Percentiles rank a stretch among this genome's conserved stretches.
Conservation (phyloP, 2,113 vertebrate species). For the Gobiocypris rarus region DNA sequence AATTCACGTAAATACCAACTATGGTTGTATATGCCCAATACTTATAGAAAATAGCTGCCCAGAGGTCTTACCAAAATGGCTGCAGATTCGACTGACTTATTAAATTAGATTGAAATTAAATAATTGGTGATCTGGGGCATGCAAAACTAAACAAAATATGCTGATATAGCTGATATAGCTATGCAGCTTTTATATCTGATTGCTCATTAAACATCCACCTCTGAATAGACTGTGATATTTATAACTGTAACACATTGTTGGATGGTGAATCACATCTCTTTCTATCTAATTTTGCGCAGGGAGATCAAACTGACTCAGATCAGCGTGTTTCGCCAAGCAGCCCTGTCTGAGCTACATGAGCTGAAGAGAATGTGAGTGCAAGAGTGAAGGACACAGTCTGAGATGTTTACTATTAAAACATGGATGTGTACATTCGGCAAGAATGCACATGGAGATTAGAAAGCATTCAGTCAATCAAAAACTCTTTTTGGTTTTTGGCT, state of each 20-base stretch:
- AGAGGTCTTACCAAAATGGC: neutral
- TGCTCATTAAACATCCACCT: neutral
- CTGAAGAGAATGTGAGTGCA: slow-evolving; percentile 72
- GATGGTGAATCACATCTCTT: slow-evolving; percentile 30
- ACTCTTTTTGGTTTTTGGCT: neutral
- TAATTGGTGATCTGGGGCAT: neutral
- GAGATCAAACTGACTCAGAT: slow-evolving; percentile 65
- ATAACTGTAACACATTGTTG: slow-evolving; percentile 11
- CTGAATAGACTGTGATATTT: neutral
- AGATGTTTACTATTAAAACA: slow-evolving; percentile 22
- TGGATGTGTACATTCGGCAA: neutral
- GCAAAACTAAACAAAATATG: neutral
- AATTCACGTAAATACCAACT: no score
- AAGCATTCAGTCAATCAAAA: neutral
- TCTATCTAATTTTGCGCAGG: slow-evolving; percentile 61
- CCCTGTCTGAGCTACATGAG: slow-evolving; percentile 62
- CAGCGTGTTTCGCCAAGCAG: slow-evolving; percentile 55
- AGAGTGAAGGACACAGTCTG: neutral
- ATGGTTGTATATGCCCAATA: neutral
- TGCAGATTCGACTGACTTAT: neutral
- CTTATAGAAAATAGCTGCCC: neutral
- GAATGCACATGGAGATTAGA: slow-evolving; percentile 15
- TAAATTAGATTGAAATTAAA: neutral
- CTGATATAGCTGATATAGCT: neutral
- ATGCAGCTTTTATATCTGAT: neutral